Base-by-base conservation (phyloP, 1,140 invertebrate genomes). In the Camponotus floridanus region DNA sequence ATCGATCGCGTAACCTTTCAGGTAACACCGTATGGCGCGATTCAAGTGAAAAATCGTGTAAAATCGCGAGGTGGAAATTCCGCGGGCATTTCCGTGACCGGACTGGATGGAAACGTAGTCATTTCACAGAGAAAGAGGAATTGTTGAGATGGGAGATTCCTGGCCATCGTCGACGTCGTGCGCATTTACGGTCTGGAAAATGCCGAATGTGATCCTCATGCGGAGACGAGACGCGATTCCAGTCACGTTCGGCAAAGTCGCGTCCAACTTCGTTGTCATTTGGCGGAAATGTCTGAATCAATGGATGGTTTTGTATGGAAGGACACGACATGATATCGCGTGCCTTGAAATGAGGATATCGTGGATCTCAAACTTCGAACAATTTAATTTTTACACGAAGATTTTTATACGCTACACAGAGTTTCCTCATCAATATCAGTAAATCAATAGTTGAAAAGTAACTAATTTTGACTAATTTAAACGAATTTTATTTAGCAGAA, bases 271-370 rank as follows among this genome's bases (percentile, higher is more conserved):
- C 76, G 59, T 89, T 78, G 84, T 86, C 84, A 74, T 89, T 87
- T 85, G 87, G 68, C 76, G 74, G 73, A 90, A 89, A 90, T 76
- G 62, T 79, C 61, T 51, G 78, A 90, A 74, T 86, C 73, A 88
- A 87, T 74, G 65, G 51, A 65, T 11, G 36, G 15, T 51, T 70
- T 76, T 8, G n/a, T 68, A 68, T 48, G 21, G 1, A 48, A n/a
- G n/a, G 42, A 79, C 76, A 18, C 74, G 33, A 51, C 48, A 51
- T 18, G n/a, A 39, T 3, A 13, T 48, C 39, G 9, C 13, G 45
- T 21, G 33, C 18, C 80, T 67, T 67, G 9, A 39, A 59, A 39
- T 26, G 33, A 2, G 21, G 5, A 31, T 5, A 7, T 36, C 33
- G 13, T 15, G n/a, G 4, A 62, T 51, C 26, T 79, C 0, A 39